phyloP scores from a whole-genome alignment of 2,113 vertebrate genomes.

The Rhinopomastus cyanomelas region DNA sequence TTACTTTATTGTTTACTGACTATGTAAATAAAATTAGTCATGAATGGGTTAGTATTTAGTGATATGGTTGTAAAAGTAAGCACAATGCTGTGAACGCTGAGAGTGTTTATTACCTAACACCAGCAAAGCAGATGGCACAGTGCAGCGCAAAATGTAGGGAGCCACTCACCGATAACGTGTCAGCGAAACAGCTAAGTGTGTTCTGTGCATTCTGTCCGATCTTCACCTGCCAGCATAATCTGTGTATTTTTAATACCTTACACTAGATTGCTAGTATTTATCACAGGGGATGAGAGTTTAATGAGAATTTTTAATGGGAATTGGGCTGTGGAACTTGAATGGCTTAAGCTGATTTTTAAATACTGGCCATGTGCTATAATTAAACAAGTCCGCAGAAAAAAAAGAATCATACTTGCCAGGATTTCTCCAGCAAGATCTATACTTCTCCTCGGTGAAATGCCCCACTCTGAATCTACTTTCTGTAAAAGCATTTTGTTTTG shows the following conservation, averaged over 20 bases:
- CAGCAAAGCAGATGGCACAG: neutral
- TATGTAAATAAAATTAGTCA: neutral
- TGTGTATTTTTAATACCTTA: neutral
- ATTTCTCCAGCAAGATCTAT: neutral
- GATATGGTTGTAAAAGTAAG: neutral
- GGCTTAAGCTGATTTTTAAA: neutral
- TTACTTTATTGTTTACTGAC: neutral
- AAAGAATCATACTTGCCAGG: neutral
- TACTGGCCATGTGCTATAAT: neutral
- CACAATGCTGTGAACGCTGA: neutral
- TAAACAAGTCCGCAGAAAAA: neutral
- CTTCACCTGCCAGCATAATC: neutral
- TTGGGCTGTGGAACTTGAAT: neutral
- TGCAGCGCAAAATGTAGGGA: neutral
- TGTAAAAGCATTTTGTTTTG: constrained; percentile 3
- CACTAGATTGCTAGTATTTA: neutral
- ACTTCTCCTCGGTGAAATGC: neutral
- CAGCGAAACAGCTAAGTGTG: neutral
- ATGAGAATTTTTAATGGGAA: neutral
- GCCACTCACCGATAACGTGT: neutral
- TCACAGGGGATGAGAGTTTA: neutral
- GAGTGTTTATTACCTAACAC: neutral
- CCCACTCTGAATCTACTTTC: neutral
- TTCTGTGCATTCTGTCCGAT: neutral
- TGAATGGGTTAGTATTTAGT: neutral